Percentiles rank a stretch among this genome's conserved stretches.
phyloP scores from a whole-genome alignment of 2,888 invertebrate species.

The Sturmia bella region DNA sequence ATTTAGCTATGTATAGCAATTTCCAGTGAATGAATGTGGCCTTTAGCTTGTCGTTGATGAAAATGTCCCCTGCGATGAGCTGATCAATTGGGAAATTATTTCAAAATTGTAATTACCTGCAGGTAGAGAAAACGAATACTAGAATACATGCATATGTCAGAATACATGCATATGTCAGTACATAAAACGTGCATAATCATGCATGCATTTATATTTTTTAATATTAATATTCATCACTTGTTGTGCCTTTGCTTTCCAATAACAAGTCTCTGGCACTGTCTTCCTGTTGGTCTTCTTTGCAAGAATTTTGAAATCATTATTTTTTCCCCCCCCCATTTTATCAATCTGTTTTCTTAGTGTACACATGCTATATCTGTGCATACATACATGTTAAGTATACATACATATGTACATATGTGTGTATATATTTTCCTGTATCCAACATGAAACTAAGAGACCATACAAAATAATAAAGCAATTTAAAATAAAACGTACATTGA shows the following conservation, averaged over 20 bases:
- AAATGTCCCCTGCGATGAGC: too few species aligned
- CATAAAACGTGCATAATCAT: too few species aligned
- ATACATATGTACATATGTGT: not conserved
- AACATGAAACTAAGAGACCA: constrained; percentile 11
- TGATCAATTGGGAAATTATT: too few species aligned
- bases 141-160: not conserved
- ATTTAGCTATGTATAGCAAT: too few species aligned
- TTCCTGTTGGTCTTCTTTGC: constrained; percentile 56
- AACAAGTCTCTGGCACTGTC: constrained; percentile 43
- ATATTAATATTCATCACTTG: constrained; percentile 26
- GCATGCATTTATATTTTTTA: not conserved
- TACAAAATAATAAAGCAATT: not conserved
- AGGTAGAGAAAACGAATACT: not conserved
- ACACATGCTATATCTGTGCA: not conserved
- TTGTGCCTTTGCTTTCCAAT: constrained; percentile 14
- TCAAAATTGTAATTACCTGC: constrained; percentile 1
- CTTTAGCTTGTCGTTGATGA: too few species aligned
- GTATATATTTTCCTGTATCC: constrained; percentile 12
- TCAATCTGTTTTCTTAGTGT: constrained; percentile 32
- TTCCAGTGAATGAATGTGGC: too few species aligned
- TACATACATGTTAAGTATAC: not conserved
- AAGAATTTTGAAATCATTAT: constrained; percentile 22
- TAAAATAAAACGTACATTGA: not conserved
- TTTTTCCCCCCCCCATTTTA: constrained; percentile 2
- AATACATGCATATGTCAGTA: not conserved